These are phyloP conservation scores for Escarpia spicata DNA, from an alignment of 2,888 invertebrate genomes.

Conservation along the genomic window DNA sequence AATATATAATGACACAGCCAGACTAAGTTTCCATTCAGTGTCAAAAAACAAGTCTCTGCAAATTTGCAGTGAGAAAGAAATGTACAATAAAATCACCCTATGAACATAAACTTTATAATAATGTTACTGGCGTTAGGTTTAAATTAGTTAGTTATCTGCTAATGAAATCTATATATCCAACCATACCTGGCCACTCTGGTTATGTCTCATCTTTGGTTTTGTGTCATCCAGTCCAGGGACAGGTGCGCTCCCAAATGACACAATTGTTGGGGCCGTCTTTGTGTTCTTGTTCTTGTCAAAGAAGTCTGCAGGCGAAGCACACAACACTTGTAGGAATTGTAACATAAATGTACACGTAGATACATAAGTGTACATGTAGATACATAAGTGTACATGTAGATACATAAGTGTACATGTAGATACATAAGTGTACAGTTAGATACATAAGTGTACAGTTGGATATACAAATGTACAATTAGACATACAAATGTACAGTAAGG, in stretches of 20 bases:
- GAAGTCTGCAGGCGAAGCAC: not conserved
- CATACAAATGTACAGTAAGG: too few relatives aligned
- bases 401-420: too few relatives aligned
- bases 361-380: too few relatives aligned
- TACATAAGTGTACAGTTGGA: too few relatives aligned
- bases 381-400: too few relatives aligned
- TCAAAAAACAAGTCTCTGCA: too few relatives aligned
- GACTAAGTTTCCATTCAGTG: too few relatives aligned
- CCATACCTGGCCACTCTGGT: not conserved
- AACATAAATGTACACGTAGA: too few relatives aligned
- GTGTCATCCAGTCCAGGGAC: not conserved
- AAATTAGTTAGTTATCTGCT: not conserved
- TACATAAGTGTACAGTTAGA: too few relatives aligned
- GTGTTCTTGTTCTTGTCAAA: slow-evolving; percentile 7
- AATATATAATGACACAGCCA: too few relatives aligned
- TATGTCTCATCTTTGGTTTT: not conserved
- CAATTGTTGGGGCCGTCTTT: not conserved
- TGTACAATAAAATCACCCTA: not conserved
- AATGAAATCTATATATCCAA: not conserved
- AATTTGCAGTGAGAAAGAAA: too few relatives aligned
- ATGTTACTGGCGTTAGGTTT: not conserved
- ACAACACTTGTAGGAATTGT: not conserved
- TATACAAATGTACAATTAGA: too few relatives aligned
- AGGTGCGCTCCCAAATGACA: not conserved
- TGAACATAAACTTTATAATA: not conserved